Evolutionary conservation across 2,113 vertebrate species (phyloP), one percentile per base, ranked within the genome.

Genomic region (Chaetodon auriga): DNA sequence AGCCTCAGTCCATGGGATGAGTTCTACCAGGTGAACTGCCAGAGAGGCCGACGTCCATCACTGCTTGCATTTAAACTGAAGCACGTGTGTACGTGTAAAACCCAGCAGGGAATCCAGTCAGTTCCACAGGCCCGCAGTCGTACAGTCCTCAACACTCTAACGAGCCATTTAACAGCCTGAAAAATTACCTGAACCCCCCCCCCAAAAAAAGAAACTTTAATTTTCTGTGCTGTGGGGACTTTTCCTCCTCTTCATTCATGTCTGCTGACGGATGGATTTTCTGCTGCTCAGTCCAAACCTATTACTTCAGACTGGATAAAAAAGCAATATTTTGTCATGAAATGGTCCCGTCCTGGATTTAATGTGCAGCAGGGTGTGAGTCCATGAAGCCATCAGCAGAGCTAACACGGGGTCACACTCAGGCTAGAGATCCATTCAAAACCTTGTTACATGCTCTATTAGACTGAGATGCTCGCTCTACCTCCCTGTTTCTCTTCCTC

Each of bases 381-480:
- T 68, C 72, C 55, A 64, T 23, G 71, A 30, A 75, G 60, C 78
- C 78, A 51, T 58, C 58, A 71, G 68, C 48, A 1, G 54, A 15
- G 63, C 68, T 62, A 78, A 75, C 51, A 54, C 2, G 13, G 7
- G 87, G 80, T 83, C 69, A 84, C 57, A n/a, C 45, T 66, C 51
- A 62, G 89, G 80, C 71, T 72, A 68, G 53, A 53, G 72, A 78
- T 65, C 68, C 71, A 71, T 88, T 84, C 84, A 89, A n/a, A 87
- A 19, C 78, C 62, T 18, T 45, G 75, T 78, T 80, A 78, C 82
- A 83, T 53, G 85, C 80, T 88, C 86, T 66, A 45, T 55, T 86
- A 82, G 63, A 65, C 60, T 4, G 76, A 36, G 62, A 78, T 8
- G 53, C 64, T 58, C 46, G 3, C 65, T 66, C 76, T 64, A 48